Conservation (phyloP, 2,888 invertebrate genomes). For the Ctenicera cuprea region DNA sequence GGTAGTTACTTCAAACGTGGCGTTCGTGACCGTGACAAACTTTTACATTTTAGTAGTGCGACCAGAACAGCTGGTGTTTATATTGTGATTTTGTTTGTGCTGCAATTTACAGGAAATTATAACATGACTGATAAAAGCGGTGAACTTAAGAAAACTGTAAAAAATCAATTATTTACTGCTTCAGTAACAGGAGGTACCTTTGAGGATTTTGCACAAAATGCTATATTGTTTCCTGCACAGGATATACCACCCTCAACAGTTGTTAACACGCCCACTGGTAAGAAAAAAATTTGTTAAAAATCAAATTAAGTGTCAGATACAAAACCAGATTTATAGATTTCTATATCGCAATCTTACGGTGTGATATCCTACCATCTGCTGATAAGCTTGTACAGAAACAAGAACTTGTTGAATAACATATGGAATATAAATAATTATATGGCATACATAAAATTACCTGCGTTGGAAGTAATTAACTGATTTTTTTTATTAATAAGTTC, state of each 20-base stretch:
- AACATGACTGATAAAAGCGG: slow-evolving; percentile 57
- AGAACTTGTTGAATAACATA: too few species aligned
- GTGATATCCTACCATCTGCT: too few species aligned
- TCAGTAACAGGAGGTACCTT: slow-evolving; percentile 83
- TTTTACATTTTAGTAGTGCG: neutral
- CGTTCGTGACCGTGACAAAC: neutral
- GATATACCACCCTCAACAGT: slow-evolving; percentile 69
- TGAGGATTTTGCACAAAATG: slow-evolving; percentile 84
- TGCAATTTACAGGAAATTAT: neutral
- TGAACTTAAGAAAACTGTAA: slow-evolving; percentile 68
- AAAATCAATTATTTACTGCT: slow-evolving; percentile 84
- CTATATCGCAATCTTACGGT: too few species aligned
- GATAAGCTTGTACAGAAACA: too few species aligned
- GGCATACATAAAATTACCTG: too few species aligned
- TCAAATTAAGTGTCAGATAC: neutral
- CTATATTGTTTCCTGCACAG: slow-evolving; percentile 81
- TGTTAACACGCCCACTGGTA: slow-evolving; percentile 59
- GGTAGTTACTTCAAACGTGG: slow-evolving; percentile 7
- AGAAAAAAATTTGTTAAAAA: slow-evolving; percentile 17
- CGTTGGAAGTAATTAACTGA: too few species aligned
- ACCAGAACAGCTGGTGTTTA: slow-evolving; percentile 36
- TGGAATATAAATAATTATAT: too few species aligned
- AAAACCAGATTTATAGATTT: neutral
- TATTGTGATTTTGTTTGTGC: neutral
- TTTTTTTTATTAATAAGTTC: too few species aligned